phyloP scores from a whole-genome alignment of 2,888 invertebrate species.

The Magallana nippona region DNA sequence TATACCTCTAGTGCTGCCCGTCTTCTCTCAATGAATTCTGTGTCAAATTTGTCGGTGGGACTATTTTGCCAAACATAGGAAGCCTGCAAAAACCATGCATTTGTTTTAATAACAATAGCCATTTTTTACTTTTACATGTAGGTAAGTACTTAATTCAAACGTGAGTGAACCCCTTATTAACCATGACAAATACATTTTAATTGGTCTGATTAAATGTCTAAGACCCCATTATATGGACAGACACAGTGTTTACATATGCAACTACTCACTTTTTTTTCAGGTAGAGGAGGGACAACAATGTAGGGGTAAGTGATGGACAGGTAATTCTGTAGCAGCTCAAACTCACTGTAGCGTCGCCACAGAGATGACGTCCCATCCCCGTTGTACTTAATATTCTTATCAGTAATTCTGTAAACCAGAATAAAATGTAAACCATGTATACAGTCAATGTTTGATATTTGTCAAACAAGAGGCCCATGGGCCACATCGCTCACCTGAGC shows the following conservation, averaged over 20 bases:
- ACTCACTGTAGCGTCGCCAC: slow-evolving; percentile 89
- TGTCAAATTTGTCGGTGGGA: slow-evolving; percentile 89
- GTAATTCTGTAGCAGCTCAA: slow-evolving; percentile 89
- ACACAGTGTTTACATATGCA: not conserved
- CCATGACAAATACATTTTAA: too few species aligned
- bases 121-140: not conserved
- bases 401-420: slow-evolving; percentile 70
- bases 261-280: slow-evolving; percentile 85
- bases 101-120: not conserved
- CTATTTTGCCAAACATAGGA: slow-evolving; percentile 87
- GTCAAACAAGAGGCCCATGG: too few species aligned
- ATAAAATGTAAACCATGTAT: not conserved
- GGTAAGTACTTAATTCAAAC: too few species aligned
- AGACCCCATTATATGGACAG: too few species aligned
- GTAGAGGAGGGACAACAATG: slow-evolving; percentile 89
- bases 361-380: slow-evolving; percentile 76
- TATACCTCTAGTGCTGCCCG: slow-evolving; percentile 87
- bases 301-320: slow-evolving; percentile 89
- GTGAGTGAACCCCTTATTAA: too few species aligned
- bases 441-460: too few species aligned
- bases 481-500: too few species aligned
- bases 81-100: slow-evolving; percentile 79
- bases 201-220: too few species aligned
- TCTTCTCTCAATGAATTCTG: slow-evolving; percentile 91
- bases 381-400: slow-evolving; percentile 74